phyloP scores from a whole-genome alignment of 1,140 invertebrate genomes.

The Catajapyx aquilonaris region DNA sequence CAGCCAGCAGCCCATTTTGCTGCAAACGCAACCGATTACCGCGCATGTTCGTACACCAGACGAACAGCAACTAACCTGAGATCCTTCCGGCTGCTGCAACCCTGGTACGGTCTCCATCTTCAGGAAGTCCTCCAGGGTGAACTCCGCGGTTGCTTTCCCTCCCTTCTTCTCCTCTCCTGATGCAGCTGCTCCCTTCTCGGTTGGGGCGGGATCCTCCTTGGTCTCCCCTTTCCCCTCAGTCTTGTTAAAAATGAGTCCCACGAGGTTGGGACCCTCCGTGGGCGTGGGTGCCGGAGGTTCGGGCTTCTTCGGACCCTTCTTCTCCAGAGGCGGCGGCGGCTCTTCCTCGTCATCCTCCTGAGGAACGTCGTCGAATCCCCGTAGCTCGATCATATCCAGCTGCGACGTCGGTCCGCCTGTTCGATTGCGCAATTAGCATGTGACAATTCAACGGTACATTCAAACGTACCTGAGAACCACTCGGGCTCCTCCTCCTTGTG shows the following conservation, averaged over 20 bases:
- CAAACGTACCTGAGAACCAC: constrained; percentile 23
- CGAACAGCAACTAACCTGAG: constrained; percentile 5
- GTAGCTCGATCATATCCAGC: constrained; percentile 76
- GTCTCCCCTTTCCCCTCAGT: too few relatives aligned
- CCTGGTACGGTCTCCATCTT: constrained; percentile 39
- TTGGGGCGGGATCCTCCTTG: neutral
- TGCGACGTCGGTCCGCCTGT: constrained; percentile 73
- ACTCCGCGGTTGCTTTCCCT: constrained; percentile 18
- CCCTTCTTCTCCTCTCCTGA: neutral
- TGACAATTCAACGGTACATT: constrained; percentile 3
- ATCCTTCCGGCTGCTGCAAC: constrained; percentile 31
- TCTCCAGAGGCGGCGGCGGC: constrained; percentile 11
- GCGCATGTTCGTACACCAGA: too few relatives aligned
- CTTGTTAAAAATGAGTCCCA: too few relatives aligned
- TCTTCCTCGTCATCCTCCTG: too few relatives aligned
- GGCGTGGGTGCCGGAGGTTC: constrained; percentile 19
- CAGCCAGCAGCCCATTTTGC: constrained; percentile 27
- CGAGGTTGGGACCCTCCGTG: too few relatives aligned
- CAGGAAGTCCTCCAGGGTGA: constrained; percentile 51
- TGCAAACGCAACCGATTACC: neutral
- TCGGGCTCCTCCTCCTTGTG: constrained; percentile 39
- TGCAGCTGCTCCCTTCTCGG: neutral
- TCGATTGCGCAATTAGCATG: constrained; percentile 27
- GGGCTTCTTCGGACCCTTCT: constrained; percentile 21
- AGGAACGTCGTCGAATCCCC: constrained; percentile 62